Percentiles rank a stretch among this genome's conserved stretches.
Conservation (phyloP, 1,140 invertebrate species). For the Elysia chlorotica region DNA sequence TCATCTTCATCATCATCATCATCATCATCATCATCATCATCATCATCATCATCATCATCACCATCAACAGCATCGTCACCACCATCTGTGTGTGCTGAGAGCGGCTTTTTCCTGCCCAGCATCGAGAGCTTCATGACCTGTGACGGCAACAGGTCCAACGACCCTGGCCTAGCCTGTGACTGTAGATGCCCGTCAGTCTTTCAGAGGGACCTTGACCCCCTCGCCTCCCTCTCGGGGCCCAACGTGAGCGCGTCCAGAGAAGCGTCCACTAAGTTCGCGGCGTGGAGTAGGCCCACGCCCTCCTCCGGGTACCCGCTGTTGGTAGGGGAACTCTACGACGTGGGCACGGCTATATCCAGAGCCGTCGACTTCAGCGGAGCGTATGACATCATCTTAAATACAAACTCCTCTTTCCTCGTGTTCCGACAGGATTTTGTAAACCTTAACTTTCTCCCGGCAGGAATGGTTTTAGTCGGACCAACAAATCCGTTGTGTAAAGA, state of each 20-base stretch:
- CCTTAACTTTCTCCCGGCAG: conserved; percentile 18
- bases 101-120: conserved; percentile 28
- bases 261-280: too few species aligned
- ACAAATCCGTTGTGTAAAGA: too few species aligned
- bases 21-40: too few species aligned
- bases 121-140: conserved; percentile 29
- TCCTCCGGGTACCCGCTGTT: neutral
- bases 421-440: conserved; percentile 17
- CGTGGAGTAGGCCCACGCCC: too few species aligned
- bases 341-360: neutral
- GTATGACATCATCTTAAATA: conserved; percentile 14
- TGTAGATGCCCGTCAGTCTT: conserved; percentile 23
- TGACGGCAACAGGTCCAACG: neutral
- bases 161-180: conserved; percentile 9
- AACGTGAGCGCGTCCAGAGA: neutral
- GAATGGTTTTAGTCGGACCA: too few species aligned
- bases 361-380: neutral
- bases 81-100: conserved; percentile 6
- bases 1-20: too few species aligned
- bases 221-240: neutral
- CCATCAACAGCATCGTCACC: neutral
- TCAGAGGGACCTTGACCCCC: neutral
- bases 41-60: neutral
- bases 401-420: conserved; percentile 24
- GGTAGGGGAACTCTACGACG: conserved; percentile 4